phyloP scores from a whole-genome alignment of 2,888 invertebrate species.

The Idaea aversata region DNA sequence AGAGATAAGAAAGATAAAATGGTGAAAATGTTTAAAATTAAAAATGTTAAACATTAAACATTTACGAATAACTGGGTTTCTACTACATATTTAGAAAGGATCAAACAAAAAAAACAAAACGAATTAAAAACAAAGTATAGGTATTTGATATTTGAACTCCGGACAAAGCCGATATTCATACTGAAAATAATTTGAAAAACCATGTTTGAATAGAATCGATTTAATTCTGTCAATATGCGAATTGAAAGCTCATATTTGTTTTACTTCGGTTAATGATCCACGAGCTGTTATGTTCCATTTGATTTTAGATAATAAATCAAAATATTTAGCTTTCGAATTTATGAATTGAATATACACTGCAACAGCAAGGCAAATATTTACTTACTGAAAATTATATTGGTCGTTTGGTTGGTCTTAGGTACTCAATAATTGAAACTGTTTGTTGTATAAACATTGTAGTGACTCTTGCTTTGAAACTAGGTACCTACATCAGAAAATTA shows the following conservation, averaged over 20 bases:
- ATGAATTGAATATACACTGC: background rate
- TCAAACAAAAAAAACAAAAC: too few relatives aligned
- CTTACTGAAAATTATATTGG: too few relatives aligned
- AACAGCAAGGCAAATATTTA: background rate
- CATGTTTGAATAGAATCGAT: background rate
- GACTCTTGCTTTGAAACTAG: too few relatives aligned
- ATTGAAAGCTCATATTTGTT: background rate
- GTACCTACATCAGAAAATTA: too few relatives aligned
- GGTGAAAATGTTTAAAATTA: too few relatives aligned
- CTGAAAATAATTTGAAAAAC: conserved; percentile 5
- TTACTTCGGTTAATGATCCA: background rate
- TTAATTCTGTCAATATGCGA: background rate
- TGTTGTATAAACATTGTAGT: too few relatives aligned
- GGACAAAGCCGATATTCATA: background rate
- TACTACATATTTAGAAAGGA: too few relatives aligned
- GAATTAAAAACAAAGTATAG: background rate
- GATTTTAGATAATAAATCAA: background rate
- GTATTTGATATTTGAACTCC: conserved; percentile 4
- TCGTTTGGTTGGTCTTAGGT: too few relatives aligned
- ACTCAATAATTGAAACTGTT: too few relatives aligned
- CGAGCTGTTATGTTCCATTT: background rate
- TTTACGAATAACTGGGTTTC: too few relatives aligned
- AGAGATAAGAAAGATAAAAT: too few relatives aligned
- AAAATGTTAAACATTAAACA: too few relatives aligned
- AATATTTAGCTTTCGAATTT: background rate